Evolutionary conservation across 2,113 vertebrate species (phyloP), one percentile per base, ranked within the genome.

Genomic region (Pitta sordida): DNA sequence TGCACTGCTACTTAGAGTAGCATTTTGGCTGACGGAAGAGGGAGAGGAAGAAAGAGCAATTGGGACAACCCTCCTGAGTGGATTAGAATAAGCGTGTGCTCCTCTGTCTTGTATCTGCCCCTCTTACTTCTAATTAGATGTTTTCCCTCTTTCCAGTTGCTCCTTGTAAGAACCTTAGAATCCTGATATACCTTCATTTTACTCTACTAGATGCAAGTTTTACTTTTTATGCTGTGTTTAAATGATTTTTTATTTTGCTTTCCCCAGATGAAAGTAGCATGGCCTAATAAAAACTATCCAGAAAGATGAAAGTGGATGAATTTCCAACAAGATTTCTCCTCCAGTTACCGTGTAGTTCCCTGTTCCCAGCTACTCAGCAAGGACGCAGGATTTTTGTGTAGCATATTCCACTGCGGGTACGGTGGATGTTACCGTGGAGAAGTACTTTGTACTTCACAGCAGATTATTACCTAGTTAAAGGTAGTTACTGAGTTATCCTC

Each of bases 291-390:
- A 76, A 84, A 11, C 22, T 60, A 52, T 21, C 22, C n/a, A 78
- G 39, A 78, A 78, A 29, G 37, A 37, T 27, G 56, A 63, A 67
- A 76, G 20, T 2, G 5, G 13, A 37, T 52, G 5, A 63, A 68
- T 32, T 89, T 60, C 41, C 49, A 67, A 9, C 8, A 39, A 30
- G 13, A 1, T 68, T 83, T 64, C 13, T 81, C n/a, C 26, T 49
- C 4, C 9, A 11, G 0, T 58, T 41, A 22, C 22, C 81, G 14
- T 0, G 0, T 9, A 44, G 7, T 39, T 15, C 6, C 20, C 9
- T 78, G 74, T 88, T 49, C 13, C 13, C 21, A 46, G 8, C 13
- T 41, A 41, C 39, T 67, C 27, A 74, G 11, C 15, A 30, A 51
- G 48, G 43, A 39, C 19, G 9, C 1, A 1, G 16, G 24, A 22